These are phyloP conservation scores for Doris montereyensis DNA, from an alignment of 2,888 invertebrate species.

Conservation along the genomic window DNA sequence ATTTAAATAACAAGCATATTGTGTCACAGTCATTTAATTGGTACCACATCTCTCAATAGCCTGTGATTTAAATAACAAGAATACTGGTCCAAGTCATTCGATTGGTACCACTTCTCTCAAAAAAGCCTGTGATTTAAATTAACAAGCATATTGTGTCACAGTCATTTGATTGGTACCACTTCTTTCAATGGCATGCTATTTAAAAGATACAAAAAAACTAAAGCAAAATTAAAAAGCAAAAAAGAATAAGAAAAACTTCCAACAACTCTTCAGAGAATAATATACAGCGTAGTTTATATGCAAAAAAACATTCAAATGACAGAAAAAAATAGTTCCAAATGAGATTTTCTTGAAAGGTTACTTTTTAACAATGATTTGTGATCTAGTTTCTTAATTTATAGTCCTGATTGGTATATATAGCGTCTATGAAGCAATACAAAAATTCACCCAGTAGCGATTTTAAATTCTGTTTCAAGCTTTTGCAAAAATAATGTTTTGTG, in stretches of 20 bases:
- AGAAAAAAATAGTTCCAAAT: too few relatives aligned
- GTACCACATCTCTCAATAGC: slow-evolving; percentile 48
- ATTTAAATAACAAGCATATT: neutral
- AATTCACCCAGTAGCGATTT: too few relatives aligned
- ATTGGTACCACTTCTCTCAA: slow-evolving; percentile 48
- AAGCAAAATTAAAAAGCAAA: neutral
- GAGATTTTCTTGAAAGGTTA: too few relatives aligned
- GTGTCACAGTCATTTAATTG: slow-evolving; percentile 46
- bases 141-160: slow-evolving; percentile 13
- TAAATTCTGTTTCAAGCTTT: too few relatives aligned
- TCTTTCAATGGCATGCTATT: slow-evolving; percentile 46
- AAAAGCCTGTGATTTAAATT: slow-evolving; percentile 26
- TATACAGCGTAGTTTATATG: neutral
- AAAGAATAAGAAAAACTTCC: neutral
- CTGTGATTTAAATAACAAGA: slow-evolving; percentile 8
- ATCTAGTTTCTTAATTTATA: too few relatives aligned
- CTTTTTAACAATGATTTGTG: too few relatives aligned
- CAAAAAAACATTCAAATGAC: too few relatives aligned
- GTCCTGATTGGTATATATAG: too few relatives aligned
- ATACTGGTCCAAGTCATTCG: slow-evolving; percentile 44
- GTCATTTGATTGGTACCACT: slow-evolving; percentile 47
- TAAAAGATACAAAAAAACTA: neutral
- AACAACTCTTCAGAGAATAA: neutral
- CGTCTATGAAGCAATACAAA: too few relatives aligned
- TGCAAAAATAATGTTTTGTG: too few relatives aligned